Evolutionary conservation across 2,113 vertebrate genomes (phyloP).

Genomic region (Synodontis membranacea): DNA sequence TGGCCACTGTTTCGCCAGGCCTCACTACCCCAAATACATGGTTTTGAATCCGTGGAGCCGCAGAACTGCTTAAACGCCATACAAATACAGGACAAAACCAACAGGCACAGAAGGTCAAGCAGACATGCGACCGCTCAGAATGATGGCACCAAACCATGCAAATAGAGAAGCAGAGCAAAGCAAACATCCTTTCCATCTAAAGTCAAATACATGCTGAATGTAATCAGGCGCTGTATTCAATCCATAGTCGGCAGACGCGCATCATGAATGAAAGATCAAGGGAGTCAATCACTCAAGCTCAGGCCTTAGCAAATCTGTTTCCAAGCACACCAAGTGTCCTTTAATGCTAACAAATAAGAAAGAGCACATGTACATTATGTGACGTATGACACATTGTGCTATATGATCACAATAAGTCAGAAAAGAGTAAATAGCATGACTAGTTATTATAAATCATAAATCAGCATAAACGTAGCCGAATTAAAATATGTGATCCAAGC

Average conservation of each 20-base stretch:
- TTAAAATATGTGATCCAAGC: not conserved
- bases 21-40: not conserved
- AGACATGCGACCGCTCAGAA: not conserved
- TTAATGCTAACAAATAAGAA: not conserved
- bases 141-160: not conserved
- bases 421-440: not conserved
- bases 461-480: not conserved
- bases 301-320: not conserved
- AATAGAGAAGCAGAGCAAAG: not conserved
- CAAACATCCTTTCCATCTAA: not conserved
- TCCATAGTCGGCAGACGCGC: not conserved
- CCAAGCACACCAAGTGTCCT: not conserved
- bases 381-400: too few relatives aligned
- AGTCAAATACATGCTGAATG: not conserved
- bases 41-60: not conserved
- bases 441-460: not conserved
- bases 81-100: not conserved
- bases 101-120: not conserved
- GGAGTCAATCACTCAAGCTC: not conserved
- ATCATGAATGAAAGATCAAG: not conserved
- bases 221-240: not conserved
- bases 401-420: not conserved
- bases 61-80: not conserved
- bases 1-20: not conserved
- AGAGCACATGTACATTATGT: too few relatives aligned